These are phyloP conservation scores for Chondrosia reniformis DNA, from an alignment of 37 sponge, comb jelly and placozoan genomes.

Conservation along the genomic window DNA sequence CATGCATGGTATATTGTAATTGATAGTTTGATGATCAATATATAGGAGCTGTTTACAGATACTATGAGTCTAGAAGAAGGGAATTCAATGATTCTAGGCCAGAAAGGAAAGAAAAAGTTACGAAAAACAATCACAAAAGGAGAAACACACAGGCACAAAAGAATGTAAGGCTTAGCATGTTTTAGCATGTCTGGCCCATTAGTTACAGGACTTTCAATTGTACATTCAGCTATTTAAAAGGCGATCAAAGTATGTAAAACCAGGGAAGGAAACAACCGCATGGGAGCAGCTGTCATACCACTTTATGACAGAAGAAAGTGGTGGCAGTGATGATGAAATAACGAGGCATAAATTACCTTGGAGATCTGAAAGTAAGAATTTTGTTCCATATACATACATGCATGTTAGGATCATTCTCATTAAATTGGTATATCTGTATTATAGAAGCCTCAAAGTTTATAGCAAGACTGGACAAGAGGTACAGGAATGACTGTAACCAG, in stretches of 20 bases:
- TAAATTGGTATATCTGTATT: too few relatives aligned
- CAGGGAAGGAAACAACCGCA: background rate
- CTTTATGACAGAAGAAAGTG: slow-evolving; percentile 14
- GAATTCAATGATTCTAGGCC: slow-evolving; percentile 12
- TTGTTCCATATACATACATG: too few relatives aligned
- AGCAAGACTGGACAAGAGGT: background rate
- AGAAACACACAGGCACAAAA: background rate
- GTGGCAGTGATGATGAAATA: slow-evolving; percentile 6
- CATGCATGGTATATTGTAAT: too few relatives aligned
- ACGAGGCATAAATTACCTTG: background rate
- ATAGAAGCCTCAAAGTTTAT: background rate
- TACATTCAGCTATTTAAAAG: slow-evolving; percentile 15
- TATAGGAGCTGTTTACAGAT: background rate
- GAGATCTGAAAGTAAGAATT: slow-evolving; percentile 9
- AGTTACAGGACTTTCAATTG: background rate
- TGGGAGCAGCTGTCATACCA: slow-evolving; percentile 3
- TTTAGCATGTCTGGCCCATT: background rate
- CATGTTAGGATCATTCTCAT: too few relatives aligned
- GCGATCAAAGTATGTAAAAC: background rate
- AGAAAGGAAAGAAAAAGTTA: background rate
- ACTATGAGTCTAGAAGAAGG: slow-evolving; percentile 16
- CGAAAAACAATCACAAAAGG: background rate
- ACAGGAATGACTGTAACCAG: background rate
- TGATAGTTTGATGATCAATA: too few relatives aligned
- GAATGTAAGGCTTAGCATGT: slow-evolving; percentile 6